Conservation (phyloP, 2,113 vertebrate genomes). For the Percina caprodes region DNA sequence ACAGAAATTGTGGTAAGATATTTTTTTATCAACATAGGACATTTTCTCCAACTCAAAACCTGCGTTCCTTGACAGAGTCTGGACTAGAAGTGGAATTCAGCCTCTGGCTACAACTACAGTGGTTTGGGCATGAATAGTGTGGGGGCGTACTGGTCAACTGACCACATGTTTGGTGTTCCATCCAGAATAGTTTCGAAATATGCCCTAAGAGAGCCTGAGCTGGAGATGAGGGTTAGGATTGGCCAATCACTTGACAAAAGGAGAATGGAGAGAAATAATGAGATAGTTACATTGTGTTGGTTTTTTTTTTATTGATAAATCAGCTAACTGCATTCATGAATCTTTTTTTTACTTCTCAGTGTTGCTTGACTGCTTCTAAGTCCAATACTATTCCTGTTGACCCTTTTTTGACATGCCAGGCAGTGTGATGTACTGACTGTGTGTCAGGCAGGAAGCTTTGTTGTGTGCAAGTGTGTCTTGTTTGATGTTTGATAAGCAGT, state of each 20-base stretch:
- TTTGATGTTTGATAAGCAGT: constrained; percentile 16
- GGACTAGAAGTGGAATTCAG: constrained; percentile 55
- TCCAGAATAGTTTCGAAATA: constrained; percentile 71
- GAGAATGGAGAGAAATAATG: constrained; percentile 7
- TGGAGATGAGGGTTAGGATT: constrained; percentile 49
- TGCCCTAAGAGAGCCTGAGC: constrained; percentile 48
- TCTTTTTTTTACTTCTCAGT: constrained; percentile 1
- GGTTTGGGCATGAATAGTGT: constrained; percentile 68
- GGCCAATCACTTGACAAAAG: constrained; percentile 53
- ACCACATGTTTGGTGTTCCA: constrained; percentile 71
- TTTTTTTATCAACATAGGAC: not conserved
- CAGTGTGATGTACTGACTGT: not conserved
- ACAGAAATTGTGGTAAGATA: constrained; percentile 11
- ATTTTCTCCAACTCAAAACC: constrained; percentile 21
- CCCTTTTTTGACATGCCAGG: not conserved
- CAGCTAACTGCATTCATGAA: constrained; percentile 8
- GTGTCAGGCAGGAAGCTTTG: constrained; percentile 35
- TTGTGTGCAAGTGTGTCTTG: constrained; percentile 2
- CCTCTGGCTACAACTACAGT: constrained; percentile 60
- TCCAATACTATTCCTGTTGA: not conserved
- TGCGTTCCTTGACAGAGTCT: constrained; percentile 32
- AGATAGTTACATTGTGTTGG: not conserved
- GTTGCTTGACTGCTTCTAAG: constrained; percentile 14
- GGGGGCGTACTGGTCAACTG: constrained; percentile 67
- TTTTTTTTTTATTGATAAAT: constrained; percentile 11